Evolutionary conservation across 1,140 invertebrate species (phyloP).

Genomic region (Bombyx mori): DNA sequence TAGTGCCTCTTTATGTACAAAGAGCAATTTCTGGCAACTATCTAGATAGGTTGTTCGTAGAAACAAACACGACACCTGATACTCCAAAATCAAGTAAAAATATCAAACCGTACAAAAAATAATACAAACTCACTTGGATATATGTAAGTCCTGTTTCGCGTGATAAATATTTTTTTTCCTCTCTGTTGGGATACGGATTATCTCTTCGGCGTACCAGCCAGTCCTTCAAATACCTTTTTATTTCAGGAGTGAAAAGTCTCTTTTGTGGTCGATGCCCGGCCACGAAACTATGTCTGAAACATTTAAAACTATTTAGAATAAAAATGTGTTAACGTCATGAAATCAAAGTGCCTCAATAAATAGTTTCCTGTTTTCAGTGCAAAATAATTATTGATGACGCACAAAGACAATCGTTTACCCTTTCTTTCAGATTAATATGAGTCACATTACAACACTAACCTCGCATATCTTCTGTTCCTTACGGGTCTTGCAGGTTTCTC

Average conservation of each 20-base stretch:
- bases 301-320: constrained; percentile 8
- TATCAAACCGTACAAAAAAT: background rate
- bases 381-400: constrained; percentile 36
- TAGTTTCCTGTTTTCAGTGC: background rate
- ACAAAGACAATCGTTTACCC: constrained; percentile 52
- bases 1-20: constrained; percentile 68
- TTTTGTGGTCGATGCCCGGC: constrained; percentile 76
- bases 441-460: constrained; percentile 52
- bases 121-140: constrained; percentile 72
- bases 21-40: constrained; percentile 55
- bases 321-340: background rate
- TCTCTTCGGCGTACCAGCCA: constrained; percentile 80
- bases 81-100: background rate
- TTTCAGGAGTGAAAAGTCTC: constrained; percentile 80
- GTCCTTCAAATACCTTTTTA: constrained; percentile 79
- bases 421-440: constrained; percentile 28
- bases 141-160: constrained; percentile 79
- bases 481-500: constrained; percentile 68
- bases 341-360: too few species aligned
- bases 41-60: constrained; percentile 61
- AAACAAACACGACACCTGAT: constrained; percentile 35
- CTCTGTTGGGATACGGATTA: constrained; percentile 81
- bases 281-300: constrained; percentile 68
- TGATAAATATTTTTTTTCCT: constrained; percentile 79
- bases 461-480: constrained; percentile 72